A percentile compares a stretch with the other conserved stretches of the same genome.
Evolutionary conservation across 2,888 invertebrate genomes (phyloP).

Genomic region (Portevinia maculata): DNA sequence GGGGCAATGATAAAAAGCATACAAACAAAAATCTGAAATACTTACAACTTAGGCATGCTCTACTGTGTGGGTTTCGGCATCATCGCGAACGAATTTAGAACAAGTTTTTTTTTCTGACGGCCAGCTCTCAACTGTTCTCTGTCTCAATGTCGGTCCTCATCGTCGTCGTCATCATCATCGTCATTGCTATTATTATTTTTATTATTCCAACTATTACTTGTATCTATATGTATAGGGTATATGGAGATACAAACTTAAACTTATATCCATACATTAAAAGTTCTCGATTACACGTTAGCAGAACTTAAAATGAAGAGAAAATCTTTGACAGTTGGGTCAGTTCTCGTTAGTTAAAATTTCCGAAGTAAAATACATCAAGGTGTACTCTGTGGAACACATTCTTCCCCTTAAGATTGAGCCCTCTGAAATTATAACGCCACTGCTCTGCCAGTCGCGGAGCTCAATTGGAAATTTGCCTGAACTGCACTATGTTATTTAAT

Average conservation of each 20-base stretch:
- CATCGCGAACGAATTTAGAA: conserved; percentile 61
- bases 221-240: conserved; percentile 3
- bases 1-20: neutral
- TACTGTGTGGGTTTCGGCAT: conserved; percentile 57
- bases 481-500: conserved; percentile 61
- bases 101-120: conserved; percentile 53
- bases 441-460: conserved; percentile 1
- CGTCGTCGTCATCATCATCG: conserved; percentile 17
- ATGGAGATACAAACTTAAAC: neutral
- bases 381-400: conserved; percentile 4
- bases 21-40: neutral
- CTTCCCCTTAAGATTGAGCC: conserved; percentile 36
- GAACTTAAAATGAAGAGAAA: conserved; percentile 47
- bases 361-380: conserved; percentile 26
- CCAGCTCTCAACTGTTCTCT: neutral
- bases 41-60: conserved; percentile 14
- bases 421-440: conserved; percentile 45
- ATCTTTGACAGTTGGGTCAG: conserved; percentile 56
- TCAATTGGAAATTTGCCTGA: conserved; percentile 44
- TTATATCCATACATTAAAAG: neutral
- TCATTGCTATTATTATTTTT: conserved; percentile 60
- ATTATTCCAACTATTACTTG: conserved; percentile 48
- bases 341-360: conserved; percentile 29
- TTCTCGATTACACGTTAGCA: conserved; percentile 7
- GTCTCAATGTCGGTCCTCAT: conserved; percentile 2